Evolutionary conservation across 2,113 vertebrate genomes (phyloP), one percentile per base, ranked within the genome.

Genomic region (Gulo gulo): DNA sequence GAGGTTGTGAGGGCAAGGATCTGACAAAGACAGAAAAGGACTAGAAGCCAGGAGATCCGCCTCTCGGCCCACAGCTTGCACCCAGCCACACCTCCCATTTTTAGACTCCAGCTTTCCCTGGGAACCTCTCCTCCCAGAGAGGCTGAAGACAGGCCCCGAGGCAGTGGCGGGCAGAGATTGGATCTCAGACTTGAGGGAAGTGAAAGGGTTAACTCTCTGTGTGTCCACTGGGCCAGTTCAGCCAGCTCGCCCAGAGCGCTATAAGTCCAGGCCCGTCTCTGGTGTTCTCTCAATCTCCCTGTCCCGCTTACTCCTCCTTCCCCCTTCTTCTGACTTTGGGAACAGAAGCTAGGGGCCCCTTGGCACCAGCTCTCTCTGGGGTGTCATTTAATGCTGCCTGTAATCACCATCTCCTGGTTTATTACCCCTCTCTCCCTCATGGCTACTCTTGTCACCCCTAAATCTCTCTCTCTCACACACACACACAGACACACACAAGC

Each of bases 81-180:
- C 36, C 42, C 0, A 0, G 39, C 79, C 93, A 88, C 83, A 42
- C 89, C 94, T 76, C 76, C 90, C 15, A 42, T 76, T 80, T 74
- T 91, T 31, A 85, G 83, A n/a, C 78, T 83, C 55, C 90, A 83
- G 55, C 63, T 83, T 91, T 90, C 87, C 82, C 96, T 94, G 90
- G 92, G 94, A 98, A 95, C 74, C 82, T 97, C 82, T 97, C 94
- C 89, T 96, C 80, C 71, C 65, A 67, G 21, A 31, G 36, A 86
- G 73, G 71, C 50, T 89, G 31, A 88, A 84, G 92, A 86, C n/a
- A 91, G 78, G 73, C 85, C 88, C 82, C 4, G 1, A 20, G 93
- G 95, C 93, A 52, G 71, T 23, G 24, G 78, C 9, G 7, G 92
- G 80, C 73, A 42, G 90, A 81, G 74, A 71, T 0, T 78, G 73